These are phyloP conservation scores for Heliconius hermathena DNA, from an alignment of 1,140 invertebrate species.

Conservation along the genomic window DNA sequence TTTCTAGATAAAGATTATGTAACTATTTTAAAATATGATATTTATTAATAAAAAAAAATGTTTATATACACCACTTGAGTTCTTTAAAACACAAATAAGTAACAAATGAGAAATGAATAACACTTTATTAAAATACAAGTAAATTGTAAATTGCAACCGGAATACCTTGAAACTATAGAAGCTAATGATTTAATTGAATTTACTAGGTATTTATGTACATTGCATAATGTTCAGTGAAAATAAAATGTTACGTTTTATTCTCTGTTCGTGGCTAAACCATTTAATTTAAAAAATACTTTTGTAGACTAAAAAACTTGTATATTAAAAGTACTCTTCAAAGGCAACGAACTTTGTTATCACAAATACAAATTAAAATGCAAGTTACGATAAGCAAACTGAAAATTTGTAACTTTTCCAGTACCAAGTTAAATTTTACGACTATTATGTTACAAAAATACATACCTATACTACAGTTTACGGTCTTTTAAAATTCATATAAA, in stretches of 20 bases:
- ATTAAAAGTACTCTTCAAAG: background rate
- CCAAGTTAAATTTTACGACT: background rate
- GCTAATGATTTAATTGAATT: slow-evolving; percentile 9
- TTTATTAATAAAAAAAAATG: too few relatives aligned
- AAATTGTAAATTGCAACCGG: background rate
- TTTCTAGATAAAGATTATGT: too few relatives aligned
- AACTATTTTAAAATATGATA: too few relatives aligned
- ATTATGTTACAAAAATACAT: background rate
- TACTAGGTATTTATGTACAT: background rate
- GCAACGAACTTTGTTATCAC: slow-evolving; percentile 17
- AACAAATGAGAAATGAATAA: background rate
- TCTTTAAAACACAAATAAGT: background rate
- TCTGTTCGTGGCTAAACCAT: background rate
- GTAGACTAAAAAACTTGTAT: background rate
- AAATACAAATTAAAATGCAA: slow-evolving; percentile 23
- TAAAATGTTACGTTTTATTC: background rate
- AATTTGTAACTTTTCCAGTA: background rate
- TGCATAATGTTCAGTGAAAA: background rate
- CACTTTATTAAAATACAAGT: background rate
- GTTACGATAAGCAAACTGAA: slow-evolving; percentile 12
- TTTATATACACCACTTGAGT: too few relatives aligned
- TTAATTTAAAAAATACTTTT: background rate
- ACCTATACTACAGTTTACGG: background rate
- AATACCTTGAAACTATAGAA: slow-evolving; percentile 1
- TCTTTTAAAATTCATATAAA: too few relatives aligned